Evolutionary conservation across 2,888 invertebrate species (phyloP), one percentile per base, ranked within the genome.

Genomic region (Diaphora mendica): DNA sequence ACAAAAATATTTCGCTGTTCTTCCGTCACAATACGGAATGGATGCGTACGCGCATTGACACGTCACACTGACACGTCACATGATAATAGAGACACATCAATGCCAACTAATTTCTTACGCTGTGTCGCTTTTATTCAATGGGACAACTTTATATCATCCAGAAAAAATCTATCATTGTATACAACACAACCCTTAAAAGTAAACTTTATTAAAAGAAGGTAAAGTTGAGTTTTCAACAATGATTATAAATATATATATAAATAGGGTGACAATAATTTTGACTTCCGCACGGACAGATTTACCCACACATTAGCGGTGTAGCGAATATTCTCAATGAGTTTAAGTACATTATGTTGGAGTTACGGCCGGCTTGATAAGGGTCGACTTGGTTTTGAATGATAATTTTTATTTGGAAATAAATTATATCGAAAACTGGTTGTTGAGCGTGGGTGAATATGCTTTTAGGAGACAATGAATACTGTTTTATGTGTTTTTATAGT

Each of bases 71-170:
- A 88, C 85, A 85, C 85, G 87, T 88, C 90, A 87, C 87, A 86
- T 85, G 79, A 90, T 91, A 92, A 92, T 89, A 84, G 80, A 77
- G 77, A 82, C 89, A 89, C 90, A 91, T 94, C 92, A 95, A 94
- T 94, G 93, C 89, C 87, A 89, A 88, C 94, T 95, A 95, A 95
- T 95, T 95, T 91, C 94, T 93, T 93, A 93, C 94, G 94, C 92
- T 92, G 85, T 91, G 89, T 88, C 92, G 91, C 92, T 88, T 91
- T 91, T 86, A 90, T 92, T 91, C 90, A 89, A 89, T 88, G 82
- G 86, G 83, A 86, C 87, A 87, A 85, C 81, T 85, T 81, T 78
- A 72, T 75, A 68, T 74, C 64, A 76, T 35, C 33, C 80, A 82
- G 82, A 79, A 83, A 83, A 85, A 80, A 77, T 73, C 81, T 84